These are phyloP conservation scores for Parnassius mnemosyne DNA, from an alignment of 2,888 invertebrate genomes.

Conservation along the genomic window DNA sequence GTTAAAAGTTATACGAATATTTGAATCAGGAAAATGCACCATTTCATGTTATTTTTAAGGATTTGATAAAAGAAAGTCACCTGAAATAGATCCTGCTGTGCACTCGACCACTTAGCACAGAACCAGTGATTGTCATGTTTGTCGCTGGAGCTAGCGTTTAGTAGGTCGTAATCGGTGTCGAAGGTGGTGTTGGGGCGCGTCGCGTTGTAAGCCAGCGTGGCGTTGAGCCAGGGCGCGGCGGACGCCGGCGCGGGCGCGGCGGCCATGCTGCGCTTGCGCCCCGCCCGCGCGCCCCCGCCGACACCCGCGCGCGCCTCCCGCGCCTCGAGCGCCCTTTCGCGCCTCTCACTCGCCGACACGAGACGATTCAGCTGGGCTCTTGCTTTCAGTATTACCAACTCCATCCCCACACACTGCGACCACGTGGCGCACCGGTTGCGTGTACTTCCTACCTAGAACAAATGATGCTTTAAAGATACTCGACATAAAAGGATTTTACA, in stretches of 20 bases:
- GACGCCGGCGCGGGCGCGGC: slow-evolving; percentile 64
- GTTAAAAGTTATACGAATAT: too few relatives aligned
- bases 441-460: slow-evolving; percentile 49
- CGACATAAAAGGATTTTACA: too few relatives aligned
- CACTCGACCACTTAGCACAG: slow-evolving; percentile 89
- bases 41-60: too few relatives aligned
- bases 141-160: slow-evolving; percentile 70
- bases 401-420: slow-evolving; percentile 75
- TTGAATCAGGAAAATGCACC: too few relatives aligned
- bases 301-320: slow-evolving; percentile 44
- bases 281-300: slow-evolving; percentile 53
- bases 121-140: slow-evolving; percentile 74
- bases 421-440: slow-evolving; percentile 51
- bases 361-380: slow-evolving; percentile 82
- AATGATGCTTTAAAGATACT: slow-evolving; percentile 15
- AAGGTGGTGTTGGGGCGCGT: slow-evolving; percentile 76
- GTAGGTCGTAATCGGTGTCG: slow-evolving; percentile 74
- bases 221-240: slow-evolving; percentile 77
- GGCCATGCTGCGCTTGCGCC: slow-evolving; percentile 68
- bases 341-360: slow-evolving; percentile 68
- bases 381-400: slow-evolving; percentile 82
- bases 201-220: slow-evolving; percentile 78
- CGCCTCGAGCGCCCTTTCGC: slow-evolving; percentile 46
- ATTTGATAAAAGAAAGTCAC: slow-evolving; percentile 34
- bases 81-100: slow-evolving; percentile 90